These are phyloP conservation scores for Chalcosyrphus nemorum DNA, from an alignment of 2,888 invertebrate species.

Conservation along the genomic window DNA sequence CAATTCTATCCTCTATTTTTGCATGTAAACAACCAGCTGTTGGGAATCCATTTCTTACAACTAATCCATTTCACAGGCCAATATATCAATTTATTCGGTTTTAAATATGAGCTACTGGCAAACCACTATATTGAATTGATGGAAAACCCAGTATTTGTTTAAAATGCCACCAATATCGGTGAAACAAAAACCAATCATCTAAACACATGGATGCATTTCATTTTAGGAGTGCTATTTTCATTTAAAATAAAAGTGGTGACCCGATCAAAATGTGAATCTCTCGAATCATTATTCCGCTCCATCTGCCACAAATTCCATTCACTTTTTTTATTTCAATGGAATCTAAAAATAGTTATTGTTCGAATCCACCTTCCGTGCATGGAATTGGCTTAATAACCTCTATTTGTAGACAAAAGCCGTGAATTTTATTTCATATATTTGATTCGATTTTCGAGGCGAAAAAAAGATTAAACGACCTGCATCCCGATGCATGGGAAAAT, in stretches of 20 bases:
- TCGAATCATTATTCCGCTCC: neutral
- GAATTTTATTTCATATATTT: neutral
- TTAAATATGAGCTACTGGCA: too few species aligned
- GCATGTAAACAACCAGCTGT: too few species aligned
- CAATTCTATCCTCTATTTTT: too few species aligned
- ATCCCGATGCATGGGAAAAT: neutral
- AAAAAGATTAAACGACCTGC: neutral
- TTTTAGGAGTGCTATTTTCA: too few species aligned
- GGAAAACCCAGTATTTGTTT: too few species aligned
- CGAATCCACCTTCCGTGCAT: neutral
- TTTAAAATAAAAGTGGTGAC: neutral
- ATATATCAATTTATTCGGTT: too few species aligned
- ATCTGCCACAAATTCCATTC: neutral
- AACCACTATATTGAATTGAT: too few species aligned
- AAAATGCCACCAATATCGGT: too few species aligned
- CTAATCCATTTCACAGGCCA: too few species aligned
- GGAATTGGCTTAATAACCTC: neutral
- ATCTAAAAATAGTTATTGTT: neutral
- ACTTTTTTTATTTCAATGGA: neutral
- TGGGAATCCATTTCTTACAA: too few species aligned
- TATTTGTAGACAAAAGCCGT: neutral
- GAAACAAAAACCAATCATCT: too few species aligned
- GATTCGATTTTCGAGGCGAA: neutral
- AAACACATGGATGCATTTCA: too few species aligned
- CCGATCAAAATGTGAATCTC: neutral